Base-by-base conservation (phyloP, 2,113 vertebrate species). In the Climacteris rufus region DNA sequence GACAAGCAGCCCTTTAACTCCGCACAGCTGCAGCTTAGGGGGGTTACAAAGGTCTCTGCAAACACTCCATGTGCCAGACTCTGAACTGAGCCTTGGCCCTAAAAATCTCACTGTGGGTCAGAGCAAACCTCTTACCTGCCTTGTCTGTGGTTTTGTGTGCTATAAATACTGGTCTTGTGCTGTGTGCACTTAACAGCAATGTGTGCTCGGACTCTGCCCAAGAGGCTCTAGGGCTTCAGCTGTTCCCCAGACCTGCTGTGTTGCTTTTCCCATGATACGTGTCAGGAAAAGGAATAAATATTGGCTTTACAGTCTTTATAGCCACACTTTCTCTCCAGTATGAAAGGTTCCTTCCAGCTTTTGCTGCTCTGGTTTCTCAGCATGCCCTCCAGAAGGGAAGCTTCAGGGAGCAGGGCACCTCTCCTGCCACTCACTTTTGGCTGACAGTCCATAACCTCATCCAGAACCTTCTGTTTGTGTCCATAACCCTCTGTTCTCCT, bases 221-320 rank as follows among this genome's bases (percentile, higher is more conserved):
- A 42, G 45, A 81, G 47, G 25, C 22, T 61, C 35, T 37, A 0
- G 1, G 59, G 49, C 63, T 80, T 71, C 49, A 69, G 40, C 57
- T 53, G 14, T 30, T 60, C 11, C 1, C 39, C 2, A 0, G 28
- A 45, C 0, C 0, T 35, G 33, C 30, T 77, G 27, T 31, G n/a
- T 35, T 69, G 76, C 24, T 74, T 63, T 71, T 50, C 31, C 39
- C 30, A 76, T 37, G 13, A 24, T 54, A 19, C 4, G 1, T 10
- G 3, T 47, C 40, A 53, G 69, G 25, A 4, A 30, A 22, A 44
- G 33, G 37, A 54, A 60, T 54, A 40, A 65, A 39, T 10, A 56
- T 3, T 27, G 4, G 31, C 31, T 33, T 76, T 72, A 18, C 6
- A 12, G 28, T 47, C 45, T 81, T 78, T 75, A 66, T 19, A 70